phyloP scores from a whole-genome alignment of 2,113 vertebrate genomes.

The Nesoenas mayeri region DNA sequence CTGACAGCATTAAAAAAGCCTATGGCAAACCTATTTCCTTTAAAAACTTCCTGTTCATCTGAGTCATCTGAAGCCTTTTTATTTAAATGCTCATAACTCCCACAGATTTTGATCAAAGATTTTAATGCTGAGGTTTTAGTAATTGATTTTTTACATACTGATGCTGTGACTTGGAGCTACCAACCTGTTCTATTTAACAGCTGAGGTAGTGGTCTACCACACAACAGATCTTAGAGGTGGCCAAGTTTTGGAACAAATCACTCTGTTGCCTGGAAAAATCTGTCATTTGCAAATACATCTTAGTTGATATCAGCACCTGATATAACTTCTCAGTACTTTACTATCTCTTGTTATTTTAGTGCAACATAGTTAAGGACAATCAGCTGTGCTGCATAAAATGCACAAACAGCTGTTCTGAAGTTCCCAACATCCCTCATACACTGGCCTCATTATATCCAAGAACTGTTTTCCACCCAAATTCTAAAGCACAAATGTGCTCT shows the following conservation, averaged over 20 bases:
- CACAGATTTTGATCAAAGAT: neutral
- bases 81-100: neutral
- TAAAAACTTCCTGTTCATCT: neutral
- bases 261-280: neutral
- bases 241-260: neutral
- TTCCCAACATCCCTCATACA: neutral
- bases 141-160: neutral
- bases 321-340: neutral
- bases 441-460: rapidly evolving
- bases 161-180: neutral
- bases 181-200: neutral
- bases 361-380: neutral
- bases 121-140: neutral
- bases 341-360: neutral
- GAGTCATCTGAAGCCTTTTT: neutral
- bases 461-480: neutral
- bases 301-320: neutral
- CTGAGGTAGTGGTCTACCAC: neutral
- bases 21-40: neutral
- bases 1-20: neutral
- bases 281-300: neutral
- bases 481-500: neutral
- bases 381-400: neutral
- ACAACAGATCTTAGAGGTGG: neutral
- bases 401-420: neutral